Conservation (phyloP, 2,888 invertebrate genomes). For the Parnassius orleans region DNA sequence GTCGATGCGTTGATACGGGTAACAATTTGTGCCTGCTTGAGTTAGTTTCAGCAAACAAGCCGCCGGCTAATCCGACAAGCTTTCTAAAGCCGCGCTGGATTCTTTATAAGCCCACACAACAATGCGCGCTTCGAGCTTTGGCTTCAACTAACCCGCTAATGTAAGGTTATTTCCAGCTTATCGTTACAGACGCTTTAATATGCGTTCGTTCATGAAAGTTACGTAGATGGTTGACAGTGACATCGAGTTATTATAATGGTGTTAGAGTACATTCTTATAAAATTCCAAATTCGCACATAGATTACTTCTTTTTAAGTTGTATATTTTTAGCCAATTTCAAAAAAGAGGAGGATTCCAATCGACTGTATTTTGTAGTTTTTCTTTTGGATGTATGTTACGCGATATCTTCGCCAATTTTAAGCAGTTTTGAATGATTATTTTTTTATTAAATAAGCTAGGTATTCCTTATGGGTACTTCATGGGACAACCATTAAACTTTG, state of each 20-base stretch:
- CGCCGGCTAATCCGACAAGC: constrained; percentile 22
- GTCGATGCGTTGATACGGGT: too few species aligned
- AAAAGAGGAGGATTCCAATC: too few species aligned
- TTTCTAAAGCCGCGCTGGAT: constrained; percentile 20
- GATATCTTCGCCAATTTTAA: too few species aligned
- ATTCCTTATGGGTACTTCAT: too few species aligned
- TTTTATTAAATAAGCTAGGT: too few species aligned
- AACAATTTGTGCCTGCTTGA: background rate
- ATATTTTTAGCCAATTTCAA: too few species aligned
- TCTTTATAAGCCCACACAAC: constrained; percentile 17
- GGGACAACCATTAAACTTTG: too few species aligned
- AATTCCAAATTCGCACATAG: too few species aligned
- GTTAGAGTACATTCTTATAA: background rate
- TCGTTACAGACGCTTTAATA: constrained; percentile 13
- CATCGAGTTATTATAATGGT: background rate
- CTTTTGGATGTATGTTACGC: too few species aligned
- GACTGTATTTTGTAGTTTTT: too few species aligned
- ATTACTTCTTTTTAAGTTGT: too few species aligned
- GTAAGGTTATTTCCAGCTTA: constrained; percentile 18
- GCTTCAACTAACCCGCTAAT: constrained; percentile 16
- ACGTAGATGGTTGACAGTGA: background rate
- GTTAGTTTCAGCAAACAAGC: constrained; percentile 4
- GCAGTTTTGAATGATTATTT: too few species aligned
- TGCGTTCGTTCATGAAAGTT: background rate
- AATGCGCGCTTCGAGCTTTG: constrained; percentile 13